Percentiles rank a stretch among this genome's conserved stretches.
These are phyloP conservation scores for Ennomos fuscantarius DNA, from an alignment of 2,888 invertebrate species.

Conservation along the genomic window DNA sequence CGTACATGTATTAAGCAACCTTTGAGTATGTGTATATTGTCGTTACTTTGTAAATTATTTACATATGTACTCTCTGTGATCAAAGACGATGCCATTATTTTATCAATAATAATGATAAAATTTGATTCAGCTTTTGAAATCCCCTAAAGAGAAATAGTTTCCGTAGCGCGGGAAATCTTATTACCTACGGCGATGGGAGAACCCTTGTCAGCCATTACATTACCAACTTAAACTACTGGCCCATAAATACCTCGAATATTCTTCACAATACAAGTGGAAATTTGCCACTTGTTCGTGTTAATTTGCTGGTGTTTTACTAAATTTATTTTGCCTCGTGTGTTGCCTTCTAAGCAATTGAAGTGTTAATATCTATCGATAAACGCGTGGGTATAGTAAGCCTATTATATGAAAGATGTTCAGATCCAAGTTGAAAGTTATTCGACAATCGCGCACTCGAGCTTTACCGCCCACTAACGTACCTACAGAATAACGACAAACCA, in stretches of 20 bases:
- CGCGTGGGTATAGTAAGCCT: not conserved
- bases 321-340: too few species aligned
- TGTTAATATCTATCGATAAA: not conserved
- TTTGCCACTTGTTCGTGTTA: not conserved
- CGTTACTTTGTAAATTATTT: not conserved
- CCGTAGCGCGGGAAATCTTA: too few species aligned
- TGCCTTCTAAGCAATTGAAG: too few species aligned
- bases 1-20: conserved; percentile 27
- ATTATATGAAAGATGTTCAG: conserved; percentile 2
- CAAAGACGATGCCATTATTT: too few species aligned
- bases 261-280: not conserved
- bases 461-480: conserved; percentile 11
- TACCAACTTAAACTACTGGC: too few species aligned
- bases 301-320: too few species aligned
- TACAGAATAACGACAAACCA: conserved; percentile 6
- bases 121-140: too few species aligned
- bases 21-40: conserved; percentile 21
- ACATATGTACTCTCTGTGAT: too few species aligned
- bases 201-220: too few species aligned
- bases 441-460: conserved; percentile 4
- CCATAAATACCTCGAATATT: too few species aligned
- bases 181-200: not conserved
- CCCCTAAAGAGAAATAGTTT: too few species aligned
- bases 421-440: conserved; percentile 10
- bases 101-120: too few species aligned